Evolutionary conservation across 92 coral and sea anemone genomes (phyloP), one percentile per base, ranked within the genome.

Genomic region (Blastomussa wellsi): DNA sequence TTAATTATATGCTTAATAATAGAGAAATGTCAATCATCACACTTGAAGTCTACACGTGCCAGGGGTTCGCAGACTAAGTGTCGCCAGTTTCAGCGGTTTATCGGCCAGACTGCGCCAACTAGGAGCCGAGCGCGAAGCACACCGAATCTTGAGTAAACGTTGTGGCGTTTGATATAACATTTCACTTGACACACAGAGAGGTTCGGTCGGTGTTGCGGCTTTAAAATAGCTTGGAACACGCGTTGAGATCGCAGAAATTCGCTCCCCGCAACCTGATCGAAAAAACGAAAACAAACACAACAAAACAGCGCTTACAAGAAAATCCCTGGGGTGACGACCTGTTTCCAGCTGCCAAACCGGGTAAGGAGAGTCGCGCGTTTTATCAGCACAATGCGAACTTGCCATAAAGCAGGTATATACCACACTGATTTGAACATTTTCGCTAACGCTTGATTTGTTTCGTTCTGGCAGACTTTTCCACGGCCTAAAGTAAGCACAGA

Each of bases 1-100:
- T 90, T 92, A 92, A 94, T 94, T 94, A 92, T 81, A 88, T 90
- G 76, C 89, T 82, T 92, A 87, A 94, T 94, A 92, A 94, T 92
- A 86, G 90, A 82, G 84, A 92, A 73, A 83, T 90, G 98, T 92
- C 98, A 94, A 92, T 94, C 98, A 94, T 59, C 85, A 78, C 52
- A 24, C 47, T 81, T 52, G 92, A 81, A 49, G 84, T 80, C 83
- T 86, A 79, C 98, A 92, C 95, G 98, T 94, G 98, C 89, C 90
- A 89, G 85, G 77, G 86, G 88, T 70, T 72, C 79, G 83, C 89
- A 94, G 98, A 94, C 98, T 84, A 13, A n/a, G 62, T 90, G 98
- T 94, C 98, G 98, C 98, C 98, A 89, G 48, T 59, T 48, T 74
- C 89, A 79, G 85, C 85, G 93, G 88, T 89, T 92, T 92, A 94